Evolutionary conservation across 2,797 vertebrate species (phyloP).

Genomic region (Tokudaia muenninki): DNA sequence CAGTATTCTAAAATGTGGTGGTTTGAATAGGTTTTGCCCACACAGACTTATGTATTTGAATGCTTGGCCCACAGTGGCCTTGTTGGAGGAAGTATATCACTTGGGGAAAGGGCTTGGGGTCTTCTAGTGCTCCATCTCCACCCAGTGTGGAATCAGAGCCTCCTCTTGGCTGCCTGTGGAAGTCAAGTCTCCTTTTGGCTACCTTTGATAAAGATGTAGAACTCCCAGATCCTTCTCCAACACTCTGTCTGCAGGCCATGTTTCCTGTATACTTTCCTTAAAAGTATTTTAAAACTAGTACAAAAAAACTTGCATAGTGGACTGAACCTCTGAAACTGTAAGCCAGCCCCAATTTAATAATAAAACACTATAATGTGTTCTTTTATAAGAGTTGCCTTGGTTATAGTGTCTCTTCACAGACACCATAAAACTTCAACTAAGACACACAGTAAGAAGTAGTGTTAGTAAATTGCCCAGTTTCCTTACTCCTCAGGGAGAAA

Average conservation of each 20-base stretch:
- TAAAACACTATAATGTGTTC: not conserved
- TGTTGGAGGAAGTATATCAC: not conserved
- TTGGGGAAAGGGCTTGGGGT: not conserved
- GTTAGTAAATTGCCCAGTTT: conserved; percentile 11
- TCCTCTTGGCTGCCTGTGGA: not conserved
- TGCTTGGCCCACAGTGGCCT: not conserved
- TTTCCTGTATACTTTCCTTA: not conserved
- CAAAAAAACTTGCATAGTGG: not conserved
- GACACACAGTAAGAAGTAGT: not conserved
- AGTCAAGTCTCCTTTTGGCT: not conserved
- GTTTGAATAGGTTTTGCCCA: not conserved
- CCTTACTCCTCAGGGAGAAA: not conserved
- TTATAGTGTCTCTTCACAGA: not conserved
- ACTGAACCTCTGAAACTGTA: not conserved
- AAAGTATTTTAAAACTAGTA: not conserved
- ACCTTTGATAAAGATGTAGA: not conserved
- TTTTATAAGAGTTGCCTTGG: not conserved
- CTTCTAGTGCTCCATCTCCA: not conserved
- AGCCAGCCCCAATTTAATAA: not conserved
- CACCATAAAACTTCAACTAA: not conserved
- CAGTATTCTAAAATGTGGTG: not conserved
- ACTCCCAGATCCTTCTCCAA: not conserved
- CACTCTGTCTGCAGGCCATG: not conserved
- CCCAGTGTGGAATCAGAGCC: not conserved
- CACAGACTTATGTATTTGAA: not conserved